Base-by-base conservation (phyloP, 2,797 vertebrate species). In the Pyrocephalus nanus region DNA sequence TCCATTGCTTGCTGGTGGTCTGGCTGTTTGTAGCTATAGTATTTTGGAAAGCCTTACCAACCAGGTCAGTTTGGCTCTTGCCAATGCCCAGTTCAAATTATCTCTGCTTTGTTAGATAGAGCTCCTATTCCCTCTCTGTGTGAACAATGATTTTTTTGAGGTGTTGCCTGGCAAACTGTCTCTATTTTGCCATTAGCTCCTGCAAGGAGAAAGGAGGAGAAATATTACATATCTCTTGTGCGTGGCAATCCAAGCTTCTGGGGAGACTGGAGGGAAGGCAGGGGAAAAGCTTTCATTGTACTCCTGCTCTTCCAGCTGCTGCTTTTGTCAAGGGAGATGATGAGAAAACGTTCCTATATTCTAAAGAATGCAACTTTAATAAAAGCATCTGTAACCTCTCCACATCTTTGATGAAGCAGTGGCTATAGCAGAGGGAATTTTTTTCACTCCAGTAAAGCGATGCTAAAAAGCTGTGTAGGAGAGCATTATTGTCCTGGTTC, bases 1-100 rank as follows among this genome's bases (percentile, higher is more conserved):
- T 54, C 0, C 7, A 2, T 13, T 6, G 6, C 32, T 60, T 40
- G 15, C 23, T 0, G 0, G 6, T 40, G 42, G 3, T 47, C 53
- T 90, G 47, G 21, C 43, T 55, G 20, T 47, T 71, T n/a, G 20
- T 8, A 54, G n/a, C n/a, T 75, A 25, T 8, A 47, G 30, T 3
- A 17, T 62, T 80, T 87, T 80, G 30, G n/a, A 62, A 51, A 62
- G 40, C 81, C 20, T 30, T 78, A 34, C 34, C 29, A 42, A 8
- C 14, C 19, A 43, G 12, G 25, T 53, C 42, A 29, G 21, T 27
- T n/a, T 73, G 67, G 15, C 13, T 77, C 26, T 61, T 80, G 32
- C 16, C 43, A 11, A 32, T 7, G 21, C 26, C 38, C 32, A 14
- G 40, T 30, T 29, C 40, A 66, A 79, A n/a, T 1, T 0, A 7